Conservation (phyloP, 2,113 vertebrate species). For the Gobio gobio region DNA sequence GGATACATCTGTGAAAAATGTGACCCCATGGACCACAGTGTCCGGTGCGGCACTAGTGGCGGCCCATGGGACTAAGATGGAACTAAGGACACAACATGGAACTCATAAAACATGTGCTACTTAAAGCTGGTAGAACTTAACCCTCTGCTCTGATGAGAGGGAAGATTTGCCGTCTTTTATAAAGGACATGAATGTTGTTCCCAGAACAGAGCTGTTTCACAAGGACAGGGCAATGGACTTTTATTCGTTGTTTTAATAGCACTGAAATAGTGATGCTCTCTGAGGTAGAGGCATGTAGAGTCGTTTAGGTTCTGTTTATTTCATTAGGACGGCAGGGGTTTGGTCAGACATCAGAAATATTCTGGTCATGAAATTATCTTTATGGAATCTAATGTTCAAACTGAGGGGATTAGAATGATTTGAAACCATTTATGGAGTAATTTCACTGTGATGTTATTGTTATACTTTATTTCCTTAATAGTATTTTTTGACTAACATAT, state of each 20-base stretch:
- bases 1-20: conserved; percentile 62
- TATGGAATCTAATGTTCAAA: background rate
- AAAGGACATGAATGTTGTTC: background rate
- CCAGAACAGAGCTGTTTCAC: background rate
- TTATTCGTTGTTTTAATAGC: conserved; percentile 4
- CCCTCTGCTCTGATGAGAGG: conserved; percentile 2
- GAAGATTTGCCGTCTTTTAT: background rate
- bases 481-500: background rate
- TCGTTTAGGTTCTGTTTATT: background rate
- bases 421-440: background rate
- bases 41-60: conserved; percentile 24
- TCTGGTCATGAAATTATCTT: conserved; percentile 22
- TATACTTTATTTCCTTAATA: background rate
- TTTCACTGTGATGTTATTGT: background rate
- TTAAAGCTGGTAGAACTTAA: conserved; percentile 4
- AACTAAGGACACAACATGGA: conserved; percentile 30
- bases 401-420: background rate
- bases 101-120: conserved; percentile 34
- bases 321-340: background rate
- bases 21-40: conserved; percentile 56
- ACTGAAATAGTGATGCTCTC: background rate
- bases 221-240: background rate
- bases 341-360: background rate
- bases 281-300: background rate
- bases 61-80: conserved; percentile 50